phyloP scores from a whole-genome alignment of 2,113 vertebrate genomes.

The Channa maculata region DNA sequence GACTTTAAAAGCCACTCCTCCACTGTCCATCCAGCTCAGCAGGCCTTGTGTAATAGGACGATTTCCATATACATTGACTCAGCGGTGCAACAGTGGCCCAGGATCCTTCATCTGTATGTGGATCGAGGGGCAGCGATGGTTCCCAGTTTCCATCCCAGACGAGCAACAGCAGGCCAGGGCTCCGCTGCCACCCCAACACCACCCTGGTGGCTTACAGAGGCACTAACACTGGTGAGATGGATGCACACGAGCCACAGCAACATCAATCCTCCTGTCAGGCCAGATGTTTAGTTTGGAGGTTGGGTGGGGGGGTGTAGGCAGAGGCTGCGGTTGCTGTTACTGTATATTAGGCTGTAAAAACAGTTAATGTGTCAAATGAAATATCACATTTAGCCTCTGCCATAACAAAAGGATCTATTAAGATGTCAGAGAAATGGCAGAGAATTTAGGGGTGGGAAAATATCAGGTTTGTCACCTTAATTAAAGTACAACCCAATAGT shows the following conservation, averaged over 20 bases:
- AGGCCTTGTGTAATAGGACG: too few species aligned
- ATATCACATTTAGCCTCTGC: background rate
- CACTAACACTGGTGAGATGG: background rate
- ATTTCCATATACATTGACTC: too few species aligned
- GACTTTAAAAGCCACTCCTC: too few species aligned
- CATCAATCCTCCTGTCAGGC: background rate
- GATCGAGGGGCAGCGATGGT: background rate
- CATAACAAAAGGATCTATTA: too few species aligned
- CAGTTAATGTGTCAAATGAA: constrained; percentile 2
- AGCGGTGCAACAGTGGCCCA: too few species aligned
- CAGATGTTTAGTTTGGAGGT: background rate
- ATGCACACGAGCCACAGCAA: constrained; percentile 1
- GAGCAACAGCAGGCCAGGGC: too few species aligned
- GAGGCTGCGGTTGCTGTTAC: background rate
- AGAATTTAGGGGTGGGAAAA: background rate
- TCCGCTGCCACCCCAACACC: background rate
- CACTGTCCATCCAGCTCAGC: too few species aligned
- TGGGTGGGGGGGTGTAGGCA: background rate
- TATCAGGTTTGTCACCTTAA: background rate
- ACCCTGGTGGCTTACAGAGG: background rate
- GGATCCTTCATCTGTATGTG: too few species aligned
- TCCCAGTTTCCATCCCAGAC: background rate
- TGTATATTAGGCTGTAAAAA: background rate
- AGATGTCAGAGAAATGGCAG: background rate
- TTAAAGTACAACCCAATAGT: too few species aligned